These are phyloP conservation scores for Tetragonula carbonaria DNA, from an alignment of 2,888 invertebrate species.

Conservation along the genomic window DNA sequence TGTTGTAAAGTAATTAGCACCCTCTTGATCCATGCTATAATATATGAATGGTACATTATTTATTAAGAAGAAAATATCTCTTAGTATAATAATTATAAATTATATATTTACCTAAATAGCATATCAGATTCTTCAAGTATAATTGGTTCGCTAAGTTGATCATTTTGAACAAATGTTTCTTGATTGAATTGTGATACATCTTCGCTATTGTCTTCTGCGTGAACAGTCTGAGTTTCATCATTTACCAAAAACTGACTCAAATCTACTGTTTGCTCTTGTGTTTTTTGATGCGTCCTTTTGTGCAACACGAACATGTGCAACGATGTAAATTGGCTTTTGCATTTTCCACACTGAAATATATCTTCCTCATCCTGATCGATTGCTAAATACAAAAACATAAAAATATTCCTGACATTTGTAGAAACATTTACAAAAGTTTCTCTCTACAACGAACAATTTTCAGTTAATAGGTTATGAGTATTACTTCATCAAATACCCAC, in stretches of 20 bases:
- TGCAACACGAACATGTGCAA: slow-evolving; percentile 87
- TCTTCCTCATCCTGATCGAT: slow-evolving; percentile 87
- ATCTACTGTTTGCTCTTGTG: slow-evolving; percentile 79
- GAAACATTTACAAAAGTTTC: background rate
- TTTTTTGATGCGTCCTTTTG: slow-evolving; percentile 84
- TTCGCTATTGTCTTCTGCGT: slow-evolving; percentile 73
- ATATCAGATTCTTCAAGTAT: slow-evolving; percentile 82
- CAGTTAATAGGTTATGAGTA: slow-evolving; percentile 32
- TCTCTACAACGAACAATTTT: background rate
- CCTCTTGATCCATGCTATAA: slow-evolving; percentile 82
- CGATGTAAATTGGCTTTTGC: slow-evolving; percentile 88
- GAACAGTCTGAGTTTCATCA: slow-evolving; percentile 74
- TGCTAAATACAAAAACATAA: slow-evolving; percentile 64
- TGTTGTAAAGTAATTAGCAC: slow-evolving; percentile 78
- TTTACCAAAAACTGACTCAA: slow-evolving; percentile 80
- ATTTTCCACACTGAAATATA: slow-evolving; percentile 89
- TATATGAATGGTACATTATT: slow-evolving; percentile 9
- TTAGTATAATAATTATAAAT: background rate
- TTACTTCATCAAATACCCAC: slow-evolving; percentile 61
- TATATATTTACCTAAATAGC: slow-evolving; percentile 78
- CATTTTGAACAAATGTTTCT: slow-evolving; percentile 76
- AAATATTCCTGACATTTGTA: background rate
- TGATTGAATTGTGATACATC: slow-evolving; percentile 76
- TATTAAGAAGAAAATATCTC: background rate
- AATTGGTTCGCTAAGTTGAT: slow-evolving; percentile 79